Base-by-base conservation (phyloP, 2,113 vertebrate species). In the Sterrhoptilus dennistouni region DNA sequence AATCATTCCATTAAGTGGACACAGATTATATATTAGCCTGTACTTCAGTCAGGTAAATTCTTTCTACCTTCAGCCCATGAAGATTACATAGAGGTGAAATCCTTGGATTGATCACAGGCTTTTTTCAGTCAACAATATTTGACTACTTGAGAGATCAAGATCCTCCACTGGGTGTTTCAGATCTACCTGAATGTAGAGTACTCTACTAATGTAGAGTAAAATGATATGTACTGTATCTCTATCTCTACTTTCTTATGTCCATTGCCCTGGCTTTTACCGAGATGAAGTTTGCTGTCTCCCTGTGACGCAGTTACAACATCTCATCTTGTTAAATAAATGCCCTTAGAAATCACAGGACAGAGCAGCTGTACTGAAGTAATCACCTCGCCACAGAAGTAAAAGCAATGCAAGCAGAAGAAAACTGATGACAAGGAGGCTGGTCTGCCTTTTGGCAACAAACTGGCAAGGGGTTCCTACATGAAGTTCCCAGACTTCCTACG, bases 231-330 rank as follows among this genome's bases (percentile, higher is more conserved):
- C 42, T 15, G 9, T n/a, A 75, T 44, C 3, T 14, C 10, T n/a
- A 75, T 44, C 3, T 14, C 10, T 24, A 13, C 33, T 17, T 76
- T 49, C 29, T 35, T 25, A 66, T 3, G 7, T 27, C 28, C 28
- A 24, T 3, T 27, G 31, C 7, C 20, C 27, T 23, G 4, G 0
- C 36, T 35, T 64, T 50, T 38, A 38, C 22, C 1, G 38, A 36
- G 13, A 36, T 38, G 7, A 44, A 44, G 25, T 45, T 7, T 66
- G 33, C 23, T 17, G 15, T 23, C 23, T 54, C 42, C 11, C 18
- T 50, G 17, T 50, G 18, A 80, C 33, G 40, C 5, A 77, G 23
- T n/a, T 91, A 63, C 79, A 2, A 6, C 4, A 85, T 6, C 20
- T 59, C 38, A 69, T 22, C 63, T 71, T 1, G 0, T 21, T 17